Evolutionary conservation across 2,113 vertebrate genomes (phyloP), one percentile per base, ranked within the genome.

Genomic region (Cynoglossus semilaevis): DNA sequence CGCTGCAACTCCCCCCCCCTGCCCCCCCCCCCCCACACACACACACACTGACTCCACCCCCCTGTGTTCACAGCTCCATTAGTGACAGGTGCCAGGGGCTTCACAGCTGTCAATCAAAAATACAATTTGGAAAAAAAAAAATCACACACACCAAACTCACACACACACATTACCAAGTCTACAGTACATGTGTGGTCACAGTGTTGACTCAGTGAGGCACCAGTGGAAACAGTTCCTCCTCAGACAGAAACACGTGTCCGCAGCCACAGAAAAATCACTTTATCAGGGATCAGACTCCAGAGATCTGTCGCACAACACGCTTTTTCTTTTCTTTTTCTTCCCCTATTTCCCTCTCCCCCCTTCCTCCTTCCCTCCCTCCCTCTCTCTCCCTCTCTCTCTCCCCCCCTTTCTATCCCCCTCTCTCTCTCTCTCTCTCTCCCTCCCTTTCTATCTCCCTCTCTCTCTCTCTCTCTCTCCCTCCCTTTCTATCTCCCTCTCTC

Each of bases 21-120:
- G 64, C 15, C 36, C 43, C 11, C 34, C 12, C 64, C 15, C 36
- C 43, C 11, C 34, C 12, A 40, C 60, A 64, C 70, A 66, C 17
- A 51, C 52, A 9, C 56, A 58, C 51, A 42, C 49, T 36, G 13
- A 36, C 67, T 34, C 22, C 41, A 22, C 54, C 63, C n/a, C 55
- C 38, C 45, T 56, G 54, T 45, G 48, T 57, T 70, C 55, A 65
- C 61, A 38, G 68, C 68, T 82, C 69, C 81, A 84, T 82, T 9
- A 83, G 78, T 40, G 69, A 71, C 69, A 70, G 79, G 70, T 77
- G 72, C 63, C 19, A 53, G 61, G 57, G 42, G 64, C 50, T 64
- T 11, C 37, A 52, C 67, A 66, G 42, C 43, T 77, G 82, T 77
- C 88, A 83, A 56, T 87, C 80, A 83, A 50, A 65, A 13, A 9